Base-by-base conservation (phyloP, 2,888 invertebrate genomes). In the Ischnura elegans region DNA sequence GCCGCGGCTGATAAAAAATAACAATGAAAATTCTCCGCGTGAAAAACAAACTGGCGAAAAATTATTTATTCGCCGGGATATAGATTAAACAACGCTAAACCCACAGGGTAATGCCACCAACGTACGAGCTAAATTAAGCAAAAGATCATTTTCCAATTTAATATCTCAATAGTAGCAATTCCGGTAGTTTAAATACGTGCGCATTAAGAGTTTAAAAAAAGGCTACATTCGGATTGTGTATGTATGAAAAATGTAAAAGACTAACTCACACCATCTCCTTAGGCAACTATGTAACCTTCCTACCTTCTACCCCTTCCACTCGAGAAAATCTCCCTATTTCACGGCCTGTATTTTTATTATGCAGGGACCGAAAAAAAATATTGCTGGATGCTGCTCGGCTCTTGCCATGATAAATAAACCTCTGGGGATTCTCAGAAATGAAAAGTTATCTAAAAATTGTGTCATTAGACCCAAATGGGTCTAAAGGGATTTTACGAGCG, bases 361-460 rank as follows among this genome's bases (percentile, higher is more conserved):
- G 29, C 76, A 10, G 76, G 16, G 76, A 1, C 36, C 16, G 76
- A 76, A 76, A 29, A 76, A 76, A 61, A 61, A 51, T 2, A 51
- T 19, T 8, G 16, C 36, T 76, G 76, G 36, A 76, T 76, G 76
- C 76, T 76, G 76, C 76, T 76, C 36, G 76, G 10, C 76, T 76
- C 76, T 76, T 36, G 76, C 76, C 10, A 76, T 76, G 76, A 76
- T 76, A 76, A 36, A 36, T 76, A 76, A 76, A 76, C 76, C 76
- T 76, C 76, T 13, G 36, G 76, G 76, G 76, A 76, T 36, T 76
- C 76, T 10, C 76, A 29, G 76, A 76, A 76, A 76, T 76, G 76
- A 76, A 76, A 76, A 76, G 76, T 76, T 76, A 76, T 76, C 76
- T 76, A 76, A 76, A 76, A 76, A 76, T 76, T 76, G 76, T 76